Evolutionary conservation across 2,113 vertebrate species (phyloP).

Genomic region (Columba livia): DNA sequence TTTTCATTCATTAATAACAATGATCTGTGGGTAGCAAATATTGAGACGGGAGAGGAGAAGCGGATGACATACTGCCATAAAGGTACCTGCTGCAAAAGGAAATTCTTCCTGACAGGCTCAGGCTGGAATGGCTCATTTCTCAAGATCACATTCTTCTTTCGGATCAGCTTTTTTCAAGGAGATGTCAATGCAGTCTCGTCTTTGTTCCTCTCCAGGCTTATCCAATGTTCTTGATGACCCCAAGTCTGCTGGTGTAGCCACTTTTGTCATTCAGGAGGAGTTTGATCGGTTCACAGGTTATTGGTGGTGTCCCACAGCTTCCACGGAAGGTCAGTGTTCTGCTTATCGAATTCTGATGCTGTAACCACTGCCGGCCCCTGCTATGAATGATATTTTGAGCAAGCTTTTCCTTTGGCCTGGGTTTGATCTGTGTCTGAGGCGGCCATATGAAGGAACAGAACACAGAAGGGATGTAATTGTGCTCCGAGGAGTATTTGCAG

Average conservation of each 20-base stretch:
- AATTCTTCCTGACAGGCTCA: not conserved
- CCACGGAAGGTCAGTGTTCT: constrained; percentile 82
- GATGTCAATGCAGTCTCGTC: not conserved
- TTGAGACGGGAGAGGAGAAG: constrained; percentile 88
- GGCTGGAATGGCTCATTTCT: not conserved
- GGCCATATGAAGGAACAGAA: not conserved
- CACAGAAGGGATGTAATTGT: not conserved
- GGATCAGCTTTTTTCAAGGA: not conserved
- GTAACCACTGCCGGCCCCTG: not conserved
- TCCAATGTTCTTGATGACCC: constrained; percentile 92
- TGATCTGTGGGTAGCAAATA: constrained; percentile 92
- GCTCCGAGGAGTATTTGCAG: not conserved
- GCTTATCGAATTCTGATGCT: not conserved
- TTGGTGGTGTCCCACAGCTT: constrained; percentile 92
- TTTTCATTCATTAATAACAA: constrained; percentile 96
- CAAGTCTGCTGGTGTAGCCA: constrained; percentile 93
- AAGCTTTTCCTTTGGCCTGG: not conserved
- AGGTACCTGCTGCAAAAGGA: constrained; percentile 67
- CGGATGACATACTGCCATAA: constrained; percentile 91
- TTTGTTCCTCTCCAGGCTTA: constrained; percentile 74
- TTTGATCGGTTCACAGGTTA: constrained; percentile 97
- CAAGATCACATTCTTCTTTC: not conserved
- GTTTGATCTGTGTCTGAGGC: not conserved
- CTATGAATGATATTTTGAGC: not conserved
- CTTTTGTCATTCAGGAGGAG: constrained; percentile 98